Evolutionary conservation across 2,113 vertebrate genomes (phyloP), one percentile per base, ranked within the genome.

Genomic region (Holacanthus passer): DNA sequence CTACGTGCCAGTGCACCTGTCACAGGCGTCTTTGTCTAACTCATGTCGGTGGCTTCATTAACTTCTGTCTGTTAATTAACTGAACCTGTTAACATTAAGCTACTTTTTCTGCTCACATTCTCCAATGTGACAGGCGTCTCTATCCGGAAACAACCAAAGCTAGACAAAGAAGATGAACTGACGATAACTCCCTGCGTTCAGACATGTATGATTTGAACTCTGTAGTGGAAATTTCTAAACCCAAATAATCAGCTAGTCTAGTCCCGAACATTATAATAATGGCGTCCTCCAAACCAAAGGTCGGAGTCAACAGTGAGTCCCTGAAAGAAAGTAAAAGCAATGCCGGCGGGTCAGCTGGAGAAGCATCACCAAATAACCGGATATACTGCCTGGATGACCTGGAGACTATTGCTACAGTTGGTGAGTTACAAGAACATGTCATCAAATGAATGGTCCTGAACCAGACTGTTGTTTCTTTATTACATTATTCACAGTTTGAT

Each of bases 381-480:
- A 85, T 59, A 0, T 96, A 95, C 60, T 65, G 89, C 24, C 95
- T 97, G 7, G 96, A 97, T 22, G 96, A 97, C 27, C 91, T 98
- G 89, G 96, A 97, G 85, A 97, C 96, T 6, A 78, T 98, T 10
- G 96, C 97, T 35, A 97, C 96, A 0, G 97, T 98, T 14, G 97
- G 97, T 98, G 91, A 96, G 97, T 95, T 24, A 1, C 29, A 17
- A 5, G 0, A 3, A 17, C 37, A n/a, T 55, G 20, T 45, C 62
- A 3, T 32, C 27, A 5, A 16, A 68, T 24, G 2, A 39, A 2
- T 27, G 4, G 35, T 1, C 32, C 32, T 63, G 19, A 1, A 39
- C 60, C 14, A 1, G 35, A 63, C 20, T 41, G 35, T 5, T 37
- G 58, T 35, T 37, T 16, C 24, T 29, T 17, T 27, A 31, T 17